Conservation (phyloP, 2,113 vertebrate genomes). For the Australoheros scitulus region DNA sequence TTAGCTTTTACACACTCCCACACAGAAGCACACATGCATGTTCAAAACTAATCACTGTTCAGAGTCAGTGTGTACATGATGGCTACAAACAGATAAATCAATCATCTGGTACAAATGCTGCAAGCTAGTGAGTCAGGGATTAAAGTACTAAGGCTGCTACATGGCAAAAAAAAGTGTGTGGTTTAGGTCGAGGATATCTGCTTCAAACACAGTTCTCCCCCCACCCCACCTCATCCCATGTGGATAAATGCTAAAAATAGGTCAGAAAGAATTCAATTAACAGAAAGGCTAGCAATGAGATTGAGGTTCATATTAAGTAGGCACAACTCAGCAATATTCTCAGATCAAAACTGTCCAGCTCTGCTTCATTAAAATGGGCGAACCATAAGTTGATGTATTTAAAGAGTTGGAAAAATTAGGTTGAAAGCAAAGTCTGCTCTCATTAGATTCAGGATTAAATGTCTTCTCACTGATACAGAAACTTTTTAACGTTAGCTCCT, state of each 20-base stretch:
- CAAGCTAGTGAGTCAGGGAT: constrained; percentile 52
- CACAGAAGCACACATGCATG: constrained; percentile 9
- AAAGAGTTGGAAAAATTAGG: neutral
- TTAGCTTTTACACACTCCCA: neutral
- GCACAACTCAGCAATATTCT: constrained; percentile 19
- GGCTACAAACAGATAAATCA: constrained; percentile 54
- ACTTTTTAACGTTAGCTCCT: neutral
- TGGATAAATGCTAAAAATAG: constrained; percentile 22
- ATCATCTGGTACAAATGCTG: constrained; percentile 42
- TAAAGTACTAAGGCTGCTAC: constrained; percentile 27
- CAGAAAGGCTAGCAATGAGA: neutral
- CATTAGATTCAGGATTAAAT: constrained; percentile 2
- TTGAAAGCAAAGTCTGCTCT: neutral
- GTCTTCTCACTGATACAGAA: neutral
- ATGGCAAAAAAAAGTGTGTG: neutral
- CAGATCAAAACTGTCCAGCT: constrained; percentile 26
- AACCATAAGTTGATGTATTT: neutral
- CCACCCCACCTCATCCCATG: neutral
- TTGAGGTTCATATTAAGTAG: constrained; percentile 27
- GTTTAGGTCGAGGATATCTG: constrained; percentile 1
- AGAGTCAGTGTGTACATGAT: constrained; percentile 28
- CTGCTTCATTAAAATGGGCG: constrained; percentile 13
- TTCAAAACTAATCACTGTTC: constrained; percentile 28
- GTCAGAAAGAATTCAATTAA: constrained; percentile 31
- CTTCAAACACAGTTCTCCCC: neutral